A percentile compares a stretch with the other conserved stretches of the same genome.
phyloP scores from a whole-genome alignment of 2,888 invertebrate species.

The Oscheius sp. region DNA sequence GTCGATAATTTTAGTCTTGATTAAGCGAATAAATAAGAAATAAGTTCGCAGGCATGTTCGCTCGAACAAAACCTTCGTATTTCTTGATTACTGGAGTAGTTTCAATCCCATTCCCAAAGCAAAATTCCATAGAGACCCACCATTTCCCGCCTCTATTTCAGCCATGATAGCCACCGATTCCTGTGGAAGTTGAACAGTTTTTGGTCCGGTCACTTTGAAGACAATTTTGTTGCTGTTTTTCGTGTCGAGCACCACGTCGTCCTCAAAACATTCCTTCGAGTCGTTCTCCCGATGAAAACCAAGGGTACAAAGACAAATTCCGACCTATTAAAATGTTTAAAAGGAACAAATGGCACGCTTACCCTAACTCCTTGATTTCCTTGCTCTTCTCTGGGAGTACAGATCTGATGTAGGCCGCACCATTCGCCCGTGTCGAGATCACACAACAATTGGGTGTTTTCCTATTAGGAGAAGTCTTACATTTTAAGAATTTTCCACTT shows the following conservation, averaged over 20 bases:
- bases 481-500: not conserved
- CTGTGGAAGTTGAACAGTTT: conserved; percentile 18
- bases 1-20: too few species aligned
- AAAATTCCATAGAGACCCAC: too few species aligned
- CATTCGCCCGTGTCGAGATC: conserved; percentile 29
- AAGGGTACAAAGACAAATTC: conserved; percentile 20
- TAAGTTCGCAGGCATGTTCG: too few species aligned
- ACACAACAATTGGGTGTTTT: conserved; percentile 27
- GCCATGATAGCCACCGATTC: not conserved
- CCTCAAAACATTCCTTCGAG: conserved; percentile 17
- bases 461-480: conserved; percentile 7
- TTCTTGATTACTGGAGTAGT: too few species aligned
- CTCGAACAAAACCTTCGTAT: too few species aligned
- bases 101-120: too few species aligned
- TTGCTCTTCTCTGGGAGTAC: conserved; percentile 15
- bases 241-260: not conserved
- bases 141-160: not conserved
- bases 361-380: not conserved
- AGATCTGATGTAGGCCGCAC: conserved; percentile 17
- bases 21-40: too few species aligned
- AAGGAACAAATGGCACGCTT: not conserved
- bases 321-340: conserved; percentile 19
- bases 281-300: conserved; percentile 19
- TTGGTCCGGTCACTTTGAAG: not conserved
- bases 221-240: not conserved